Evolutionary conservation across 2,113 vertebrate genomes (phyloP).

Genomic region (Pelvicachromis taeniatus): DNA sequence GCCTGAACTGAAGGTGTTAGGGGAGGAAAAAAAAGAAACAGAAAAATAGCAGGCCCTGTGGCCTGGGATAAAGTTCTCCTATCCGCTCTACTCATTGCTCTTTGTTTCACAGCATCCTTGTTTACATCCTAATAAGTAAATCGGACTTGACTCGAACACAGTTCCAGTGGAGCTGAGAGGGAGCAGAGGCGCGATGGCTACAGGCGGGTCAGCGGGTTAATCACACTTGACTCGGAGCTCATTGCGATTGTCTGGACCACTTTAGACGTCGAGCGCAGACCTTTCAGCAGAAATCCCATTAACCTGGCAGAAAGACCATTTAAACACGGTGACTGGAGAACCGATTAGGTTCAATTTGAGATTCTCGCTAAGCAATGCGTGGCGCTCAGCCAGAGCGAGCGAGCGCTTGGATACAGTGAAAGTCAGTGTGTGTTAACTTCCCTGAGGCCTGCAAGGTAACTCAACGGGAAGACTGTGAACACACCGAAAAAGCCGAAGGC

Average conservation of each 20-base stretch:
- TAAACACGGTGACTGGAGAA: constrained; percentile 62
- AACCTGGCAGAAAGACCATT: constrained; percentile 63
- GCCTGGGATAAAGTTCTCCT: neutral
- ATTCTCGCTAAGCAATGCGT: constrained; percentile 32
- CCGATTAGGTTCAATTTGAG: constrained; percentile 61
- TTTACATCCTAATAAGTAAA: constrained; percentile 33
- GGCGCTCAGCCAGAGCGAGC: neutral
- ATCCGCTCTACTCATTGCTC: neutral
- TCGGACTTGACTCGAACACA: constrained; percentile 9
- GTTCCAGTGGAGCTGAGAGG: constrained; percentile 19
- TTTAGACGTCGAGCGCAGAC: constrained; percentile 53
- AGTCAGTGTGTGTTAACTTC: constrained; percentile 12
- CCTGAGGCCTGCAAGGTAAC: neutral
- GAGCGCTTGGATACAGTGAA: neutral
- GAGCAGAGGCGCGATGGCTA: constrained; percentile 32
- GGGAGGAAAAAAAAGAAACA: neutral
- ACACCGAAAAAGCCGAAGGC: neutral
- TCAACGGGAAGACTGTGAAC: neutral
- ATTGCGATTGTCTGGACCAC: constrained; percentile 64
- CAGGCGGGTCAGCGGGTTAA: constrained; percentile 65
- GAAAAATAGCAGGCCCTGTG: neutral
- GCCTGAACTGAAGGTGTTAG: neutral
- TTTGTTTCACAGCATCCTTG: neutral
- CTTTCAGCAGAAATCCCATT: constrained; percentile 70
- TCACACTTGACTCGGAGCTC: constrained; percentile 65